A percentile compares a stretch with the other conserved stretches of the same genome.
Evolutionary conservation across 1,140 invertebrate genomes (phyloP).

Genomic region (Aethina tumida): DNA sequence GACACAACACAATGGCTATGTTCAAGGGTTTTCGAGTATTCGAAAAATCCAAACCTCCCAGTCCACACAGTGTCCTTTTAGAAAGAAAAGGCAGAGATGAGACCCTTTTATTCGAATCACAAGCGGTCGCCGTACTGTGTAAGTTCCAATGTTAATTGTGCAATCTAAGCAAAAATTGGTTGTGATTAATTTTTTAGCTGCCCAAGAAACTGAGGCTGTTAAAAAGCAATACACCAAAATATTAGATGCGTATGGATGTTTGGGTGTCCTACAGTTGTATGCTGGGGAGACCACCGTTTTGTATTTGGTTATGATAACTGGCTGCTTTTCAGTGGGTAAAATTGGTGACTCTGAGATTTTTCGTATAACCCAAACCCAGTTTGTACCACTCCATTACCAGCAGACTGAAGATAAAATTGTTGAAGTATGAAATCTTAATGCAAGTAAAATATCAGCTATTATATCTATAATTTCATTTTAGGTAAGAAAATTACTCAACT

Average conservation of each 20-base stretch:
- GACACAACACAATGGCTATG: slow-evolving; percentile 64
- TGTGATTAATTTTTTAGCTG: slow-evolving; percentile 38
- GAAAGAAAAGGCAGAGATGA: slow-evolving; percentile 80
- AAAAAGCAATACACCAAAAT: slow-evolving; percentile 81
- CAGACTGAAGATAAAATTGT: slow-evolving; percentile 68
- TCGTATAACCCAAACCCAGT: slow-evolving; percentile 82
- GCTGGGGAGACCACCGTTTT: slow-evolving; percentile 71
- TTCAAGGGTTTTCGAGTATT: slow-evolving; percentile 85
- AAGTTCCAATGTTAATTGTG: slow-evolving; percentile 36
- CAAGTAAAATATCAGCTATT: background rate
- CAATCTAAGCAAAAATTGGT: no score
- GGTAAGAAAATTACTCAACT: slow-evolving; percentile 83
- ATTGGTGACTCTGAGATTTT: slow-evolving; percentile 89
- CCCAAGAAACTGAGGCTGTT: slow-evolving; percentile 77
- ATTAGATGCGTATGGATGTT: slow-evolving; percentile 84
- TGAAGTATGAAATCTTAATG: slow-evolving; percentile 43
- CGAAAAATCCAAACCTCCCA: slow-evolving; percentile 74
- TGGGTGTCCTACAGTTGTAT: slow-evolving; percentile 82
- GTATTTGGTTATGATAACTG: slow-evolving; percentile 87
- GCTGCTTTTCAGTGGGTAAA: slow-evolving; percentile 91
- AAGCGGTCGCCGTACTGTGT: slow-evolving; percentile 76
- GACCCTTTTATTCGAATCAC: slow-evolving; percentile 82
- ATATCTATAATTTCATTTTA: slow-evolving; percentile 17
- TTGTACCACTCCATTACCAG: slow-evolving; percentile 77
- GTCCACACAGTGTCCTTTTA: slow-evolving; percentile 81